Evolutionary conservation across 2,888 invertebrate species (phyloP).

Genomic region (Diloba caeruleocephala): DNA sequence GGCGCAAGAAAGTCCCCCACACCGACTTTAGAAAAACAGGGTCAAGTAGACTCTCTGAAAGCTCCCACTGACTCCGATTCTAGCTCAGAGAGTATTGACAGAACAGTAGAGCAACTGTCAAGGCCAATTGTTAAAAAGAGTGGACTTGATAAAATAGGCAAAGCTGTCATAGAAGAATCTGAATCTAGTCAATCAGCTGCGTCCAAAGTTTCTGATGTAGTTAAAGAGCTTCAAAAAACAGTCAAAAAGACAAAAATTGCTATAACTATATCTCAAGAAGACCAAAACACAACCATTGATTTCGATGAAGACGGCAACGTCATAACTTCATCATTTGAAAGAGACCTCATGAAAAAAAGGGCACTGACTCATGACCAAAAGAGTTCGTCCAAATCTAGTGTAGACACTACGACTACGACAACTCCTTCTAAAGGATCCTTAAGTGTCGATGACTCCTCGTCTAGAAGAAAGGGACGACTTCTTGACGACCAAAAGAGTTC

Average conservation of each 20-base stretch:
- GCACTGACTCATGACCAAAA: slow-evolving; percentile 82
- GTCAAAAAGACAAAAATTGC: slow-evolving; percentile 87
- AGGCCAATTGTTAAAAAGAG: slow-evolving; percentile 84
- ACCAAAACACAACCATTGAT: slow-evolving; percentile 86
- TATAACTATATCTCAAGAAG: slow-evolving; percentile 87
- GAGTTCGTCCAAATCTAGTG: slow-evolving; percentile 90
- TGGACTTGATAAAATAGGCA: slow-evolving; percentile 81
- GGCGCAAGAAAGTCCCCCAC: slow-evolving; percentile 85
- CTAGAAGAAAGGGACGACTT: slow-evolving; percentile 77
- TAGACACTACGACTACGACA: slow-evolving; percentile 86
- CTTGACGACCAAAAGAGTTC: slow-evolving; percentile 87
- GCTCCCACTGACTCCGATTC: slow-evolving; percentile 90
- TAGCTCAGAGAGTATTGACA: slow-evolving; percentile 87
- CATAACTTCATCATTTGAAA: slow-evolving; percentile 82
- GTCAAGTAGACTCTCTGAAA: slow-evolving; percentile 86
- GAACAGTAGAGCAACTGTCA: slow-evolving; percentile 82
- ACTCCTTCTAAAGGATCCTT: slow-evolving; percentile 86
- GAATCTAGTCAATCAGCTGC: slow-evolving; percentile 90
- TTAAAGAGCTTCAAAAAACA: slow-evolving; percentile 84
- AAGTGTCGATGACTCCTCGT: slow-evolving; percentile 86
- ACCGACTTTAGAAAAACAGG: slow-evolving; percentile 90
- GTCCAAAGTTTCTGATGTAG: slow-evolving; percentile 82
- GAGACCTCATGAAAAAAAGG: slow-evolving; percentile 80
- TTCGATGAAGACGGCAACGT: slow-evolving; percentile 87
- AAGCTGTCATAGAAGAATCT: slow-evolving; percentile 87